phyloP scores from a whole-genome alignment of 2,888 invertebrate genomes.

The Lomographa bimaculata region DNA sequence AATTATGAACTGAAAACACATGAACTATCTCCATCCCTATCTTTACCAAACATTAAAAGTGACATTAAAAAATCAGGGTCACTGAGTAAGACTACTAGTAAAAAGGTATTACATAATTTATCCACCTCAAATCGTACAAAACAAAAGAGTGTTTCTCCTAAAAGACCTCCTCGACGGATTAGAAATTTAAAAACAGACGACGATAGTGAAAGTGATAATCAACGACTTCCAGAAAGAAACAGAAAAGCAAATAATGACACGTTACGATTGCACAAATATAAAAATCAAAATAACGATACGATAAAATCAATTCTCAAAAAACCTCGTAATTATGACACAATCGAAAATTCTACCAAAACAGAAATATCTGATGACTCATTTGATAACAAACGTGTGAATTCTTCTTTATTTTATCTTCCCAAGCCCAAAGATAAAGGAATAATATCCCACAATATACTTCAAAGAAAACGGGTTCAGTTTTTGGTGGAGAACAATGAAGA shows the following conservation, averaged over 20 bases:
- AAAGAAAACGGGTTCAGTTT: constrained; percentile 89
- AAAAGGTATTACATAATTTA: constrained; percentile 57
- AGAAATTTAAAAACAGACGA: constrained; percentile 76
- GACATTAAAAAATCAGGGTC: constrained; percentile 65
- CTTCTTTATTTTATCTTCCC: constrained; percentile 86
- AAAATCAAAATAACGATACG: constrained; percentile 62
- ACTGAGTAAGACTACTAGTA: constrained; percentile 62
- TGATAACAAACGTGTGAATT: constrained; percentile 60
- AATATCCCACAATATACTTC: constrained; percentile 58
- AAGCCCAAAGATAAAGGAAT: constrained; percentile 73
- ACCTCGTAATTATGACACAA: constrained; percentile 69
- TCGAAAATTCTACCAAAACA: constrained; percentile 50
- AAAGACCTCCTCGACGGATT: constrained; percentile 84
- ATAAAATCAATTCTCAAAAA: constrained; percentile 86
- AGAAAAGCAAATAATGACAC: constrained; percentile 54
- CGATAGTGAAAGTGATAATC: constrained; percentile 79
- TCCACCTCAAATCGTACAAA: constrained; percentile 64
- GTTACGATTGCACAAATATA: constrained; percentile 55
- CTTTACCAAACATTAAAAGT: constrained; percentile 74
- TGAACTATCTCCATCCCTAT: constrained; percentile 56
- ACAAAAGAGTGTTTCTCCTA: constrained; percentile 82
- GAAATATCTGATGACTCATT: constrained; percentile 57
- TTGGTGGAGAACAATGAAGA: constrained; percentile 85
- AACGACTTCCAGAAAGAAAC: constrained; percentile 60
- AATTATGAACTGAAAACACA: constrained; percentile 62